These are phyloP conservation scores for Emberiza fucata DNA, from an alignment of 2,113 vertebrate genomes.

Conservation along the genomic window DNA sequence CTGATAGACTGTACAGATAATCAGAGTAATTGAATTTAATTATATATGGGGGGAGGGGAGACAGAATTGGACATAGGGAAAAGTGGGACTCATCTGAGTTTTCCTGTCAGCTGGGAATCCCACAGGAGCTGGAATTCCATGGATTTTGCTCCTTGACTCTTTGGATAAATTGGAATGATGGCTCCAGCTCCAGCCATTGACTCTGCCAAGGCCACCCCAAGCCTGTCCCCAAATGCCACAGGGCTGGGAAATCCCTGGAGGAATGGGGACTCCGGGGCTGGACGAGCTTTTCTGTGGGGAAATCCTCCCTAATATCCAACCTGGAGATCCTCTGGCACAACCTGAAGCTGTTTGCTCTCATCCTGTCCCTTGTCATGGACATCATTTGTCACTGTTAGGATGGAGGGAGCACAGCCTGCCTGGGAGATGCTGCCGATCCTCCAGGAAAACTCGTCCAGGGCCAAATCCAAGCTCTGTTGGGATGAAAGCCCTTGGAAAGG, in stretches of 20 bases:
- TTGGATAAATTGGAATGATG: no score
- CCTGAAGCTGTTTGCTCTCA: not conserved
- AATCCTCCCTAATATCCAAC: not conserved
- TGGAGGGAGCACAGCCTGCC: not conserved
- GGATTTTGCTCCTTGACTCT: not conserved
- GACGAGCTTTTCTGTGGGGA: not conserved
- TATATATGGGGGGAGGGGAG: not conserved
- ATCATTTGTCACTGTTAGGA: accelerated
- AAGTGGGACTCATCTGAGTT: not conserved
- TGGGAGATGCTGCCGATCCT: not conserved
- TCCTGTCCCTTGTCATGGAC: not conserved
- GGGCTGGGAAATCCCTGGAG: not conserved
- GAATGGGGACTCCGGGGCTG: not conserved
- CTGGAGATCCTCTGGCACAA: not conserved
- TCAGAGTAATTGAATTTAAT: not conserved
- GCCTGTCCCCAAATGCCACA: not conserved
- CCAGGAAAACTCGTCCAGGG: not conserved
- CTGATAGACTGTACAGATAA: not conserved
- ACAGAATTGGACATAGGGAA: not conserved
- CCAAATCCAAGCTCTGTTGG: not conserved
- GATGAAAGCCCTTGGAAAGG: not conserved
- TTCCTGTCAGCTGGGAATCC: not conserved
- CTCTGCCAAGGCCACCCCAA: not conserved
- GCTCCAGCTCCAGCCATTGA: not conserved
- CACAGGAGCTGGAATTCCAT: not conserved